phyloP scores from a whole-genome alignment of 2,888 invertebrate species.

The Digitonthophagus gazella region DNA sequence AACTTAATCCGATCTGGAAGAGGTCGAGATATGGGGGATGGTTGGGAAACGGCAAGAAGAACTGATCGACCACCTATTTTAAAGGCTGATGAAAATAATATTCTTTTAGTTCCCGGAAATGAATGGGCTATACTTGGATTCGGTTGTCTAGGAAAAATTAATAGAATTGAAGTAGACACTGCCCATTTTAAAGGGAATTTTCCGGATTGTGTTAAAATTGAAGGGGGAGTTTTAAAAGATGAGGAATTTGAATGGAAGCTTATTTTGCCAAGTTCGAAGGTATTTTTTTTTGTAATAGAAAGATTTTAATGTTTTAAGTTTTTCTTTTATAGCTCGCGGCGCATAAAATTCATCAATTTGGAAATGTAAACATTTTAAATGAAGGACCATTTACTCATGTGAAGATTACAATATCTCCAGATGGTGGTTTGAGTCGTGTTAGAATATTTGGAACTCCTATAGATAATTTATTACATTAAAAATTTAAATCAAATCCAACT shows the following conservation, averaged over 20 bases:
- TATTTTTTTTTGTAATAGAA: no score
- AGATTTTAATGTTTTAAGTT: no score
- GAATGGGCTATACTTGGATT: constrained; percentile 65
- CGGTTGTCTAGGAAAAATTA: constrained; percentile 55
- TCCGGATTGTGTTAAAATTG: constrained; percentile 60
- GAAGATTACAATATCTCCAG: constrained; percentile 60
- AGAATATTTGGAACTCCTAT: constrained; percentile 46
- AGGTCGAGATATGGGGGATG: constrained; percentile 60
- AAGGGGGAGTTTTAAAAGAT: constrained; percentile 50
- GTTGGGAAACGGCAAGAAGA: constrained; percentile 66
- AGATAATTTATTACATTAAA: constrained; percentile 3
- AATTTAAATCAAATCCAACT: no score
- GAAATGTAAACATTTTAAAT: constrained; percentile 43
- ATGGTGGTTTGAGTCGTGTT: constrained; percentile 64
- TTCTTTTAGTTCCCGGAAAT: constrained; percentile 58
- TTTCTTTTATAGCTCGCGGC: no score
- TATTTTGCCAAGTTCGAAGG: constrained; percentile 56
- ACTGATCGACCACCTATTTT: constrained; percentile 60
- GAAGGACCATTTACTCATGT: constrained; percentile 54
- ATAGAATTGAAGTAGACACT: constrained; percentile 59
- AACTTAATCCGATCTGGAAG: constrained; percentile 58
- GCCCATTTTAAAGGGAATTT: constrained; percentile 65
- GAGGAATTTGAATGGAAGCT: constrained; percentile 49
- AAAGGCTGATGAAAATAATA: constrained; percentile 56
- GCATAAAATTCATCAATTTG: constrained; percentile 54